A percentile compares a stretch with the other conserved stretches of the same genome.
These are phyloP conservation scores for Callithrix jacchus DNA, from an alignment of 2,113 vertebrate genomes.

Conservation along the genomic window DNA sequence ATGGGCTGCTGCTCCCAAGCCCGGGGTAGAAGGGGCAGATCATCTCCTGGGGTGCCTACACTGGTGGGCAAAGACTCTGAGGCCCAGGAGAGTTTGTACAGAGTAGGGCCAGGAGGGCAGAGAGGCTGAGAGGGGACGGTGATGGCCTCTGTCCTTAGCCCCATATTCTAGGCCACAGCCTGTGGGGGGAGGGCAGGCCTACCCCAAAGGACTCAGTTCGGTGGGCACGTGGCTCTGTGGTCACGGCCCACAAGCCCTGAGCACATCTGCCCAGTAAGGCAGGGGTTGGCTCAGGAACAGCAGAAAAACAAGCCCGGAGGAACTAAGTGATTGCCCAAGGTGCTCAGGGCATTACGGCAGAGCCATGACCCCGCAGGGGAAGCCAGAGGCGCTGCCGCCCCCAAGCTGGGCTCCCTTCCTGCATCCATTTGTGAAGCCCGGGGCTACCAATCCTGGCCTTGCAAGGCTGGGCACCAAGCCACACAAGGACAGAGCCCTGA, in stretches of 20 bases:
- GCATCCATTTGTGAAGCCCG: neutral
- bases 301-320: neutral
- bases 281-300: accelerated
- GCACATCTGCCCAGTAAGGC: too few species aligned
- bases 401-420: neutral
- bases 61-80: neutral
- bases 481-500: neutral
- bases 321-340: accelerated
- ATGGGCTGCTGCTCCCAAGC: neutral
- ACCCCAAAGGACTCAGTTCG: neutral
- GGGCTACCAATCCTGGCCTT: neutral
- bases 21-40: accelerated
- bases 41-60: neutral
- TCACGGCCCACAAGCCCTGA: neutral
- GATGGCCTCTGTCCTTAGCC: too few species aligned
- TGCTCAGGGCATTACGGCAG: neutral
- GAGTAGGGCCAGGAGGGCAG: neutral
- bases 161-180: neutral
- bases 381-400: neutral
- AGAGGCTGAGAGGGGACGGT: neutral
- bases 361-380: accelerated
- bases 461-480: accelerated
- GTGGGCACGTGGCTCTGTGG: accelerated
- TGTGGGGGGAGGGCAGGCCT: neutral
- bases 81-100: neutral